These are phyloP conservation scores for Toxotes jaculatrix DNA, from an alignment of 2,113 vertebrate species.

Conservation along the genomic window DNA sequence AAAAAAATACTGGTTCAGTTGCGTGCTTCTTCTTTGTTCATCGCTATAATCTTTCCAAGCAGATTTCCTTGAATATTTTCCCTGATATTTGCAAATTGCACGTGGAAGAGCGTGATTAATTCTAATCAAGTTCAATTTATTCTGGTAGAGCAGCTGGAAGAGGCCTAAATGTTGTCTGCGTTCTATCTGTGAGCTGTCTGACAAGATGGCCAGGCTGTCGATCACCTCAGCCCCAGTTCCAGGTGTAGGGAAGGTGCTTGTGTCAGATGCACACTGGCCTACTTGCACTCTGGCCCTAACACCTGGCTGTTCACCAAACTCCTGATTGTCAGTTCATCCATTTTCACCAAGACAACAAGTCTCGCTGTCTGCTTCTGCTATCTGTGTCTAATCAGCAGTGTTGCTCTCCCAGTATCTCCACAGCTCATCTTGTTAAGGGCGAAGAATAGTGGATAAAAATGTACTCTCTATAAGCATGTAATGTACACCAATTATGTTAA, in stretches of 20 bases:
- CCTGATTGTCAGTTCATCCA: constrained; percentile 77
- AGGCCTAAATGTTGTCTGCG: constrained; percentile 74
- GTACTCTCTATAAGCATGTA: constrained; percentile 83
- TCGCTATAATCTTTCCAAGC: constrained; percentile 23
- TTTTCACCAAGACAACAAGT: constrained; percentile 66
- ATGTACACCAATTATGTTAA: constrained; percentile 87
- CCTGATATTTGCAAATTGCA: constrained; percentile 81
- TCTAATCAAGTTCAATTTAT: constrained; percentile 87
- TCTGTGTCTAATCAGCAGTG: constrained; percentile 76
- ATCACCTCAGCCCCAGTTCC: constrained; percentile 73
- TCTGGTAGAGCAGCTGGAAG: constrained; percentile 84
- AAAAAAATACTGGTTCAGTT: constrained; percentile 9
- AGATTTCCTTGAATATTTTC: constrained; percentile 72
- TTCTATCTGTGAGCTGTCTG: constrained; percentile 76
- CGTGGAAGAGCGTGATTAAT: constrained; percentile 81
- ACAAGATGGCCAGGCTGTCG: constrained; percentile 69
- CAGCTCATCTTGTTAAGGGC: constrained; percentile 75
- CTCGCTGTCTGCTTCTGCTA: constrained; percentile 57
- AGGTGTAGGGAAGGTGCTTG: constrained; percentile 81
- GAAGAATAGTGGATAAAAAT: constrained; percentile 78
- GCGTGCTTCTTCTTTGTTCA: constrained; percentile 54
- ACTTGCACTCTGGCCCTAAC: constrained; percentile 81
- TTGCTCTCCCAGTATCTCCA: constrained; percentile 65
- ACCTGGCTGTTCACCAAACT: constrained; percentile 81
- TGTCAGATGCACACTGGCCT: constrained; percentile 77